These are phyloP conservation scores for Coryphaenoides rupestris DNA, from an alignment of 2,113 vertebrate species.

Conservation along the genomic window DNA sequence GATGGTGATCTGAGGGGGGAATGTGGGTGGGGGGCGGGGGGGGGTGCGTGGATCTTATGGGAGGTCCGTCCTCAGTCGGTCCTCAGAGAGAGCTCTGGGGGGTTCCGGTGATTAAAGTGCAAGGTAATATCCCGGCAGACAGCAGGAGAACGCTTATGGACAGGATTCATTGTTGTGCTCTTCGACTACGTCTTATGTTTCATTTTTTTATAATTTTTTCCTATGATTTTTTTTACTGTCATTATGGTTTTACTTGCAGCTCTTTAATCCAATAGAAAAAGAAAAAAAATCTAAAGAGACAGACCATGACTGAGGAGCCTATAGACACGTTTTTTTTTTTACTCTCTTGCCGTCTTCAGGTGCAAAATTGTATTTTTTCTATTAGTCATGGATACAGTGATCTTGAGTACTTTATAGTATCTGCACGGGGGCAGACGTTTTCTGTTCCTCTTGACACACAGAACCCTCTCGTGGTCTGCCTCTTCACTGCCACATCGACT, in stretches of 20 bases:
- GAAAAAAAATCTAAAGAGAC: too few relatives aligned
- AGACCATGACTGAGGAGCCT: too few relatives aligned
- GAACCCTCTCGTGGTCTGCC: slow-evolving; percentile 21
- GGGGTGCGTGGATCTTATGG: slow-evolving; percentile 6
- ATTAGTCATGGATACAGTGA: slow-evolving; percentile 37
- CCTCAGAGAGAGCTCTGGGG: too few relatives aligned
- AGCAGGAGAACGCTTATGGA: too few relatives aligned
- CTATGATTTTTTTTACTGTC: too few relatives aligned
- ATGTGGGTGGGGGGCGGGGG: slow-evolving; percentile 11
- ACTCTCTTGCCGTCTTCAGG: slow-evolving; percentile 37
- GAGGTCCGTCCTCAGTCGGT: slow-evolving; percentile 16
- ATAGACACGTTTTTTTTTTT: slow-evolving; percentile 31
- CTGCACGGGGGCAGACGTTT: slow-evolving; percentile 1
- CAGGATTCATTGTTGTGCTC: too few relatives aligned
- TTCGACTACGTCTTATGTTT: too few relatives aligned
- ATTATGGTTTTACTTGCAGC: too few relatives aligned
- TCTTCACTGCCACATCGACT: slow-evolving; percentile 42
- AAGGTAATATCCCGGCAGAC: slow-evolving; percentile 1
- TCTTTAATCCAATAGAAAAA: too few relatives aligned
- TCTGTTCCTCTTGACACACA: slow-evolving; percentile 4
- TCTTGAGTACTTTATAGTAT: slow-evolving; percentile 32
- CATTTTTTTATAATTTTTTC: too few relatives aligned
- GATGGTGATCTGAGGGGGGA: slow-evolving; percentile 17
- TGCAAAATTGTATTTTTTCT: slow-evolving; percentile 58
- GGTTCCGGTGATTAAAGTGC: too few relatives aligned